A percentile compares a stretch with the other conserved stretches of the same genome.
Evolutionary conservation across 2,113 vertebrate genomes (phyloP).

Genomic region (Paradoxurus hermaphroditus): DNA sequence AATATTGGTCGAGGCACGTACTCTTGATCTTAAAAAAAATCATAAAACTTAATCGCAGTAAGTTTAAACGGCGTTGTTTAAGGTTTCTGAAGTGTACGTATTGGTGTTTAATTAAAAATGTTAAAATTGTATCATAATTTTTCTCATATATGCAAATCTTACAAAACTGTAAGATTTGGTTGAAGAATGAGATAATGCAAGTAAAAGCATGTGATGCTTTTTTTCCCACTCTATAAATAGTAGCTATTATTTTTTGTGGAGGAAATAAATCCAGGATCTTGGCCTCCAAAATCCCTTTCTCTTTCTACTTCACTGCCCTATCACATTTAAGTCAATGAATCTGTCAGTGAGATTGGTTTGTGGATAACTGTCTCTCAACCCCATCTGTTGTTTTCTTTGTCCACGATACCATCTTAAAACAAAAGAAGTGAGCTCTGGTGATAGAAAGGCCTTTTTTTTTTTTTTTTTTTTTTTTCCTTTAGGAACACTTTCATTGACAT

Average conservation of each 20-base stretch:
- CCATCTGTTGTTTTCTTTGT: not conserved
- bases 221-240: not conserved
- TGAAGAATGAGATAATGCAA: not conserved
- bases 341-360: not conserved
- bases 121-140: not conserved
- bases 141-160: not conserved
- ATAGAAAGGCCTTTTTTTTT: not conserved
- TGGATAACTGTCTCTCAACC: not conserved
- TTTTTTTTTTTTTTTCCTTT: no score
- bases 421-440: not conserved
- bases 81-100: not conserved
- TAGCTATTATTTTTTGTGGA: not conserved
- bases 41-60: not conserved
- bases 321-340: not conserved
- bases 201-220: not conserved
- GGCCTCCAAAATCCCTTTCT: not conserved
- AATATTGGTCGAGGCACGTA: not conserved
- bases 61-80: not conserved
- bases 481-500: not conserved
- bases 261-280: not conserved
- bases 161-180: not conserved
- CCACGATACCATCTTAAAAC: not conserved
- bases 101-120: not conserved
- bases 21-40: not conserved
- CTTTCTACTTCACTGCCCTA: not conserved